Percentiles rank a stretch among this genome's conserved stretches.
Conservation (phyloP, 2,888 invertebrate genomes). For the Globia sparganii region DNA sequence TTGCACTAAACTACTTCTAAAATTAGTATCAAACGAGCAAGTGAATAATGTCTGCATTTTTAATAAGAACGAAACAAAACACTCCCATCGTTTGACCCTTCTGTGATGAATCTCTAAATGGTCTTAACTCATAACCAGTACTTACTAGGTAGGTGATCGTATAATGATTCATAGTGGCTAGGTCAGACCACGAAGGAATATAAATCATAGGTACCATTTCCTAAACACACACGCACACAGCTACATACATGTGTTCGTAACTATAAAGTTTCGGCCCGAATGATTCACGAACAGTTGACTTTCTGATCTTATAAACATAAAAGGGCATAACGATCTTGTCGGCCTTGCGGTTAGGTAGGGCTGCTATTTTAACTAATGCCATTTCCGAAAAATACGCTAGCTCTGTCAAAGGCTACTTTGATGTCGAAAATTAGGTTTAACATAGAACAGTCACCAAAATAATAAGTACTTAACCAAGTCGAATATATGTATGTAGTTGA, state of each 20-base stretch:
- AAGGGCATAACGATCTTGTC: slow-evolving; percentile 59
- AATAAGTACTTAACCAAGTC: no score
- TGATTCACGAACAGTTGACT: slow-evolving; percentile 64
- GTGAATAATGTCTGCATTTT: slow-evolving; percentile 9
- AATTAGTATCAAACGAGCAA: slow-evolving; percentile 15
- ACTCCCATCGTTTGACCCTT: slow-evolving; percentile 14
- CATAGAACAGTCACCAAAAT: no score
- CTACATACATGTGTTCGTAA: slow-evolving; percentile 26
- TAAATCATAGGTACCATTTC: slow-evolving; percentile 45
- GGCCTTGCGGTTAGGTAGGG: slow-evolving; percentile 61
- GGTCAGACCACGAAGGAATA: slow-evolving; percentile 17
- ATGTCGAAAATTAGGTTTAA: slow-evolving; percentile 16
- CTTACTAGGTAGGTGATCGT: slow-evolving; percentile 23
- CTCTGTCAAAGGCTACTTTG: slow-evolving; percentile 19
- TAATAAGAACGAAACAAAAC: background rate
- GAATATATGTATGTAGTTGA: no score
- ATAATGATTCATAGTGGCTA: slow-evolving; percentile 33
- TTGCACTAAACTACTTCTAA: slow-evolving; percentile 38
- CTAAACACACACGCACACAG: slow-evolving; percentile 43
- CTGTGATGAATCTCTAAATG: slow-evolving; percentile 21
- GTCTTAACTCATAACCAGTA: slow-evolving; percentile 12
- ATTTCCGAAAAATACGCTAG: background rate
- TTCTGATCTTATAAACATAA: slow-evolving; percentile 65
- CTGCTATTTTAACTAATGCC: slow-evolving; percentile 1
- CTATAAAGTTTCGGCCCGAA: slow-evolving; percentile 55